Percentiles rank a stretch among this genome's conserved stretches.
Conservation (phyloP, 23 tunicate species). For the Aplidium turbinatum region DNA sequence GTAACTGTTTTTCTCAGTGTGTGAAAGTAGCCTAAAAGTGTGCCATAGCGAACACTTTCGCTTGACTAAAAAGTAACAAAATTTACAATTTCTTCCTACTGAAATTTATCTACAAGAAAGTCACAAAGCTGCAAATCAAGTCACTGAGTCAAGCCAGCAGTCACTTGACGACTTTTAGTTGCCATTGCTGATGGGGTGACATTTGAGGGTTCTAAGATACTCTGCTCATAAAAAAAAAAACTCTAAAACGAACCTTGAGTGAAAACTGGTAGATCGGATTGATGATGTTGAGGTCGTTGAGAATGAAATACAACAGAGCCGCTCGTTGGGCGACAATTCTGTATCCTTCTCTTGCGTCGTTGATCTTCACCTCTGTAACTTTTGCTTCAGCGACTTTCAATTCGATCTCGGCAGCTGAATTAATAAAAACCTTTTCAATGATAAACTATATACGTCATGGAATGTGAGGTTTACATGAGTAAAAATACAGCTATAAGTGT, state of each 20-base stretch:
- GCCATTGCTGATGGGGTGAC: too few species aligned
- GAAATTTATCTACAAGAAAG: background rate
- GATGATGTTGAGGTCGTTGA: constrained; percentile 90
- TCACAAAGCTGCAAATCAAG: too few species aligned
- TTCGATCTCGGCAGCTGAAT: constrained; percentile 97
- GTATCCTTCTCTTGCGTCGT: constrained; percentile 96
- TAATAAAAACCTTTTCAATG: too few species aligned
- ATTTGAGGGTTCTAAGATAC: too few species aligned
- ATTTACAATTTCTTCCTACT: too few species aligned
- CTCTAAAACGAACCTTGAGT: constrained; percentile 48
- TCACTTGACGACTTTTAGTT: too few species aligned
- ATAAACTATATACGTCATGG: too few species aligned
- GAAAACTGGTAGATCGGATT: constrained; percentile 98
- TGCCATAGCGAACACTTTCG: background rate
- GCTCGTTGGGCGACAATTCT: constrained; percentile 86
- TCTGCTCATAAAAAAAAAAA: too few species aligned
- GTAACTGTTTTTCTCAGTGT: background rate
- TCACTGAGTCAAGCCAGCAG: too few species aligned
- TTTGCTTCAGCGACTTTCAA: constrained; percentile 95
- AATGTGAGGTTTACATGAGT: too few species aligned
- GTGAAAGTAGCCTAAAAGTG: background rate
- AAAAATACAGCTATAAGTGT: too few species aligned
- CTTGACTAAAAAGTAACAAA: too few species aligned
- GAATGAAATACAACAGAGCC: constrained; percentile 93
- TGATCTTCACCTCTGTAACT: constrained; percentile 90